A percentile compares a stretch with the other conserved stretches of the same genome.
These are phyloP conservation scores for Lamprologus ornatipinnis DNA, from an alignment of 2,113 vertebrate species.

Conservation along the genomic window DNA sequence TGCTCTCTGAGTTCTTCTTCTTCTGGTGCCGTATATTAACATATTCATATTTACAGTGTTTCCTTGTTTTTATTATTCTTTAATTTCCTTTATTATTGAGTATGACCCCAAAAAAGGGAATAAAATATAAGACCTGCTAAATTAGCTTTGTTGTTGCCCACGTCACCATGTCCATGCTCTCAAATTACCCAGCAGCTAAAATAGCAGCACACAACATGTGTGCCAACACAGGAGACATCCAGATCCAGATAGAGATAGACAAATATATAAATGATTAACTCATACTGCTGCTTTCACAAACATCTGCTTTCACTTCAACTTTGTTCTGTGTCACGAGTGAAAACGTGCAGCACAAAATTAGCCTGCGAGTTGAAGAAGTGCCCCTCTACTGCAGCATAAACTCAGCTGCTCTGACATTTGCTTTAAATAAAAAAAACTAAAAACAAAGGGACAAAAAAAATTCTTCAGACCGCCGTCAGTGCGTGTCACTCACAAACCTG, in stretches of 20 bases:
- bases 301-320: background rate
- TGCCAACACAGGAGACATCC: background rate
- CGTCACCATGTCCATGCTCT: background rate
- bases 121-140: background rate
- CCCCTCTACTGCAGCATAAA: background rate
- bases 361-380: background rate
- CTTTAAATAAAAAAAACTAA: background rate
- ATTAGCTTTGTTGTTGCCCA: background rate
- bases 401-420: slow-evolving; percentile 19
- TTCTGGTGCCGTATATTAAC: background rate
- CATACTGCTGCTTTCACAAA: background rate
- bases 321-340: background rate
- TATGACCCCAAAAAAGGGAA: background rate
- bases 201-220: background rate
- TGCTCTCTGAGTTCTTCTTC: background rate
- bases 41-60: background rate
- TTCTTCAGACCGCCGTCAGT: background rate
- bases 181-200: background rate
- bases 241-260: background rate
- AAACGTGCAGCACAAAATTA: background rate
- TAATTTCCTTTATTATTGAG: background rate
- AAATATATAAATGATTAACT: background rate
- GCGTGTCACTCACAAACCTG: slow-evolving; percentile 16
- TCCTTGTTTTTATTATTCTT: background rate
- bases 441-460: background rate